Conservation (phyloP, 2,888 invertebrate genomes). For the Drosophila paracracens region DNA sequence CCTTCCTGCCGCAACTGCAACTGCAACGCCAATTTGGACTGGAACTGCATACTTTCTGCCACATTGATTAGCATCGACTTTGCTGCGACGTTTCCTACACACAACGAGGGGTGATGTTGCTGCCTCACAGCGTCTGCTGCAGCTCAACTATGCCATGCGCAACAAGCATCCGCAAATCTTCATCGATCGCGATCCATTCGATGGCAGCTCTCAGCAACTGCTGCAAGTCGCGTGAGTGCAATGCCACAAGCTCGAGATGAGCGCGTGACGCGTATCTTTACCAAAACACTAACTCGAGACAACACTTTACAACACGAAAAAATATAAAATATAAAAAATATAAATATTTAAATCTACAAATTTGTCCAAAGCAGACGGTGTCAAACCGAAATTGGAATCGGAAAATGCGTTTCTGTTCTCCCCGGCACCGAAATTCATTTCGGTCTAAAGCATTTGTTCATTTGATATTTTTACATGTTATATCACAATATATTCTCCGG, state of each 20-base stretch:
- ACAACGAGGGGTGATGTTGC: constrained; percentile 79
- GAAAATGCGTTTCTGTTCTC: background rate
- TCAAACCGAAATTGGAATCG: background rate
- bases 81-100: constrained; percentile 82
- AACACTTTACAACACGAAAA: background rate
- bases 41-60: constrained; percentile 5
- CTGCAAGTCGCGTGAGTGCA: constrained; percentile 82
- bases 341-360: no score
- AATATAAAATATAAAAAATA: no score
- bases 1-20: constrained; percentile 18
- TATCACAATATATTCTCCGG: background rate
- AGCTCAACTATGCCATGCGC: constrained; percentile 85
- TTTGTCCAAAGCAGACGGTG: background rate
- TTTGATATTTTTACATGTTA: background rate
- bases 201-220: constrained; percentile 78
- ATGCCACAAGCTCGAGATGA: constrained; percentile 8
- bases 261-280: constrained; percentile 1
- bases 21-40: background rate
- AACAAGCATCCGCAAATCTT: constrained; percentile 87
- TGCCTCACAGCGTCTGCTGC: constrained; percentile 80
- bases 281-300: background rate
- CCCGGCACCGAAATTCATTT: background rate
- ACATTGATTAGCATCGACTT: constrained; percentile 67
- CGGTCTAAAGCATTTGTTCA: background rate
- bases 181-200: constrained; percentile 86